Base-by-base conservation (phyloP, 2,797 vertebrate genomes). In the Eospalax fontanierii region DNA sequence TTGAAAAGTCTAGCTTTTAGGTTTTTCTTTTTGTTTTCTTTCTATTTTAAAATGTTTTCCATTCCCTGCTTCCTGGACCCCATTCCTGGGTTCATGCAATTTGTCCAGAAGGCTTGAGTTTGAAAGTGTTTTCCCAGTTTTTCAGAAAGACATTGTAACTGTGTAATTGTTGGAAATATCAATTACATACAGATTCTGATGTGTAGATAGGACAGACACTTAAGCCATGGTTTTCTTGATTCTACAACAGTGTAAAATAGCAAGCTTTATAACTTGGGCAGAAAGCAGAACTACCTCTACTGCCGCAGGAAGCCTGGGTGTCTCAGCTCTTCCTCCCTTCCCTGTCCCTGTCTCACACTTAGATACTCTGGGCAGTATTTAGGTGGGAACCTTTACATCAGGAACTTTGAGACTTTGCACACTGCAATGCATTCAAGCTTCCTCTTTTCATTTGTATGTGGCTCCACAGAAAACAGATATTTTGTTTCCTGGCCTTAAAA, bases 401-500 rank as follows among this genome's bases (percentile, higher is more conserved):
- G 38, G 38, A 65, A 19, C 28, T 80, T 33, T 46, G 43, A 93
- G 30, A 74, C n/a, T 94, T 75, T 63, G 68, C 21, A 74, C 70
- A 43, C 38, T 1, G 1, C 7, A 24, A 65, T 46, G 12, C 74
- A 57, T 35, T 66, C 71, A 50, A 76, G 50, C 26, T 38, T 11
- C 70, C 66, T 95, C 78, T 89, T 94, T 50, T n/a, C 68, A 87
- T 79, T 71, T 68, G 35, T 46, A 50, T 21, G 6, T n/a, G 68
- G 35, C 38, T 93, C 43, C 68, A 33, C 22, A 91, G 57, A 90
- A 91, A 93, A 38, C 85, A 66, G 33, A 91, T 71, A 43, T 89
- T 71, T 71, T 71, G 59, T 71, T 83, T 80, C 65, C 70, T 71
- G 54, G 65, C 22, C 82, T 89, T 28, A 71, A 81, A 46, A 93